Evolutionary conservation across 2,113 vertebrate genomes (phyloP), one percentile per base, ranked within the genome.

Genomic region (Oncorhynchus tshawytscha): DNA sequence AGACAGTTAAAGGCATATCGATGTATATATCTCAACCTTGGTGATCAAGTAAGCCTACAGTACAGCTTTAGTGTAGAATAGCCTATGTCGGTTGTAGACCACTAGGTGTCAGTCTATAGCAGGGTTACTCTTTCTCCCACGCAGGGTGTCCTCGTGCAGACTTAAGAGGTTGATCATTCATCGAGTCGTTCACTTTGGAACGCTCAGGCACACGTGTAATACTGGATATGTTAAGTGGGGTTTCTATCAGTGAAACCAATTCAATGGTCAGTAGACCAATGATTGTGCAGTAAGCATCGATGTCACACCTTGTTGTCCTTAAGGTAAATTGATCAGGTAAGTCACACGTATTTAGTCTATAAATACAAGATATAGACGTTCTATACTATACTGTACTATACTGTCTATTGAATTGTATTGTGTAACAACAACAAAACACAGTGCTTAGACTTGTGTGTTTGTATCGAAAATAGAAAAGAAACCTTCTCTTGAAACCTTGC

Each of bases 31-130:
- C 18, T 20, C 15, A n/a, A 18, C 57, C 57, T 20, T 20, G 5
- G 2, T n/a, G 57, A 18, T 60, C 18, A 34, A 34, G 31, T 34
- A 34, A 34, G 31, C 5, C 31, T 34, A 6, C 5, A 5, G 5
- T 34, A 34, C 31, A 6, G 31, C 31, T 34, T 6, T 1, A 34
- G 5, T 54, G 51, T 12, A 31, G 27, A 66, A 54, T 11, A 29
- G 16, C 48, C n/a, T 31, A 71, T 13, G 29, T 71, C 9, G 25
- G 25, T 0, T 16, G 22, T 39, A 18, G 39, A 48, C 81, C 87
- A 82, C 80, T 75, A 86, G 85, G 78, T 83, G 87, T 22, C 79
- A 73, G 71, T 82, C 74, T 72, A n/a, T 60, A 73, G 77, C 73
- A 72, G 67, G 31, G 11, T 13, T 13, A 8, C 15, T 25, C 22